Conservation (phyloP, 1,140 invertebrate species). For the Zaprionus taronus region DNA sequence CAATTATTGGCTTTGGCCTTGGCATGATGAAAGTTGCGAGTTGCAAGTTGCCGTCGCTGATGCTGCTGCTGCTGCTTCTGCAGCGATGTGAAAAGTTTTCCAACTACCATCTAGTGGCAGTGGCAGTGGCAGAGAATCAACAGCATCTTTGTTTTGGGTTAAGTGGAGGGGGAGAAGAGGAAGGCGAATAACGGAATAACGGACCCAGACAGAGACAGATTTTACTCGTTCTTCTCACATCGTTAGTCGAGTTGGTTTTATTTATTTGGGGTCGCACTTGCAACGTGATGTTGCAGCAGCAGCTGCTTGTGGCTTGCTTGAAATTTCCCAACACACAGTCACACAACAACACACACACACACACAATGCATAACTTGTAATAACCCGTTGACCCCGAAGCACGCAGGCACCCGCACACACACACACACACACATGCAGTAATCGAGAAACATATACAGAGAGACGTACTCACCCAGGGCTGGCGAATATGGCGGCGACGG, state of each 20-base stretch:
- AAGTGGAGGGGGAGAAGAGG: background rate
- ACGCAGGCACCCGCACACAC: conserved; percentile 8
- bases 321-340: background rate
- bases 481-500: background rate
- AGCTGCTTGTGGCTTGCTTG: conserved; percentile 18
- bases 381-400: conserved; percentile 67
- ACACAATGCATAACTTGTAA: conserved; percentile 72
- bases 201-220: background rate
- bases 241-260: conserved; percentile 27
- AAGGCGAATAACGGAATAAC: background rate
- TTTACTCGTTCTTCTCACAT: conserved; percentile 10
- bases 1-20: conserved; percentile 41
- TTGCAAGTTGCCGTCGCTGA: conserved; percentile 6
- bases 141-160: background rate
- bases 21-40: conserved; percentile 30
- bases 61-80: too few relatives aligned
- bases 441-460: background rate
- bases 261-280: conserved; percentile 24
- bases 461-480: background rate
- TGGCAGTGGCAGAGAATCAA: background rate
- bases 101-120: background rate
- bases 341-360: background rate
- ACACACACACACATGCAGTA: conserved; percentile 17
- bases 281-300: conserved; percentile 27
- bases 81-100: conserved; percentile 22